Percentiles rank a stretch among this genome's conserved stretches.
Evolutionary conservation across 2,888 invertebrate genomes (phyloP).

Genomic region (Phasia obesa): DNA sequence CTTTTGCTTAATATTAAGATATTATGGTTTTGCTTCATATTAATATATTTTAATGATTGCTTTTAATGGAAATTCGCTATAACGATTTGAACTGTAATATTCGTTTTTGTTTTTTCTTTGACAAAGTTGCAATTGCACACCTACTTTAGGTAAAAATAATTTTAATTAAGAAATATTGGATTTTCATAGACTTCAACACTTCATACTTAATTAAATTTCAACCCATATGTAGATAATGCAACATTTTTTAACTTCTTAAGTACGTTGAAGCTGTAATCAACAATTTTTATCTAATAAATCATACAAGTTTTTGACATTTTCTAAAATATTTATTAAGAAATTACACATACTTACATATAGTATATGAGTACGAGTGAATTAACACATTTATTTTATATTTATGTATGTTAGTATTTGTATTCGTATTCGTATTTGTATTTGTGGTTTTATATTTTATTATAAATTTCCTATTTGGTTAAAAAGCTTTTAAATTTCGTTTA

Average conservation of each 20-base stretch:
- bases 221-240: constrained; percentile 13
- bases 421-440: too few relatives aligned
- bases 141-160: not conserved
- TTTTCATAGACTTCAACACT: not conserved
- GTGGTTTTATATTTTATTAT: constrained; percentile 38
- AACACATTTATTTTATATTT: constrained; percentile 28
- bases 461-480: constrained; percentile 50
- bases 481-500: constrained; percentile 46
- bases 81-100: too few relatives aligned
- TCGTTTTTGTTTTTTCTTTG: too few relatives aligned
- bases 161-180: not conserved
- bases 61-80: too few relatives aligned
- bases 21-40: too few relatives aligned
- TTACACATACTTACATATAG: not conserved
- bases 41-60: too few relatives aligned
- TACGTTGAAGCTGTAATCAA: not conserved
- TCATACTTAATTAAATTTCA: constrained; percentile 26
- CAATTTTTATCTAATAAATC: constrained; percentile 12
- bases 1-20: too few relatives aligned
- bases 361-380: too few relatives aligned
- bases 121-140: not conserved
- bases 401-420: too few relatives aligned
- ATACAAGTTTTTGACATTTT: constrained; percentile 4
- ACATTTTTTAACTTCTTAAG: not conserved
- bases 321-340: not conserved